A percentile compares a stretch with the other conserved stretches of the same genome.
phyloP scores from a whole-genome alignment of 2,113 vertebrate genomes.

The Spermophilus dauricus region DNA sequence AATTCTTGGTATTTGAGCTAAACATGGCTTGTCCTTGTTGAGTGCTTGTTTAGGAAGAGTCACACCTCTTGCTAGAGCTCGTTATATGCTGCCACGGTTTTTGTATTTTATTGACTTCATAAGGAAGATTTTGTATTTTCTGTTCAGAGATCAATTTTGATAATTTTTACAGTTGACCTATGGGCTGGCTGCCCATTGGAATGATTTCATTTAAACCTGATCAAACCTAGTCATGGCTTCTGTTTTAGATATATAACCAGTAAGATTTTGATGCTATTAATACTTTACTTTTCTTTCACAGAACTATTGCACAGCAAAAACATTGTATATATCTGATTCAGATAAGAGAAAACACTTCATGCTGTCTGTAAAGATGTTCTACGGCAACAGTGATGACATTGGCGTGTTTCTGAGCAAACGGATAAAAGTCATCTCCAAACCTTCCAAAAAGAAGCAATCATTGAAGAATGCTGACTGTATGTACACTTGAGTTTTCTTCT shows the following conservation, averaged over 20 bases:
- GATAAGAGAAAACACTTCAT: conserved; percentile 99
- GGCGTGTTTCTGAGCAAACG: conserved; percentile 99
- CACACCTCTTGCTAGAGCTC: neutral
- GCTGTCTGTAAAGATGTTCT: conserved; percentile 99
- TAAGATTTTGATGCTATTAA: conserved; percentile 37
- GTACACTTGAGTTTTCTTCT: conserved; percentile 83
- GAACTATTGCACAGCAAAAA: conserved; percentile 99
- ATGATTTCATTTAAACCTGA: neutral
- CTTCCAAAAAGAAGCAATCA: conserved; percentile 99
- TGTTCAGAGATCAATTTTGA: conserved; percentile 30
- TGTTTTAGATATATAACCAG: neutral
- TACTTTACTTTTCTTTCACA: conserved; percentile 84
- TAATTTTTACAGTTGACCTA: conserved; percentile 30
- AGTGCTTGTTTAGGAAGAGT: conserved; percentile 87
- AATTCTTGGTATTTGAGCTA: conserved; percentile 95
- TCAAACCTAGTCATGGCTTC: neutral
- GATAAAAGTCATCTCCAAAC: conserved; percentile 99
- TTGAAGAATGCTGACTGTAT: conserved; percentile 99
- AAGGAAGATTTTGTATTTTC: neutral
- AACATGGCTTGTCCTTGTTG: conserved; percentile 94
- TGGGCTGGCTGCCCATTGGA: neutral
- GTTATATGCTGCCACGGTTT: neutral
- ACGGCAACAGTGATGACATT: conserved; percentile 99
- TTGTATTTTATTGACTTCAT: neutral
- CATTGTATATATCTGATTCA: conserved; percentile 99